These are phyloP conservation scores for Caenorhabditis sp. DNA, from an alignment of 2,888 invertebrate genomes.

Conservation along the genomic window DNA sequence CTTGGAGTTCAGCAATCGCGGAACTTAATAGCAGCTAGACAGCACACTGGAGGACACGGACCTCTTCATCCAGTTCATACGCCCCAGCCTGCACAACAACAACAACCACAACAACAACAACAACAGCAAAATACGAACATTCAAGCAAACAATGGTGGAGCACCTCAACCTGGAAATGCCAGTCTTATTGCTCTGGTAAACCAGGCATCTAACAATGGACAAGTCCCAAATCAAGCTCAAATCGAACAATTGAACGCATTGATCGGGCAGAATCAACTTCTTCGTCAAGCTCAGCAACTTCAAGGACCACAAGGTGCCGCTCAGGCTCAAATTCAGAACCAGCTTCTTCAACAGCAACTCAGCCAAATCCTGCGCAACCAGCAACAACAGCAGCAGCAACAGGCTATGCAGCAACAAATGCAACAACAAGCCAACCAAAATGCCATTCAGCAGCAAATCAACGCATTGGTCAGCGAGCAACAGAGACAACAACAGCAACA, in stretches of 20 bases:
- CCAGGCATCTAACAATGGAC: conserved; percentile 4
- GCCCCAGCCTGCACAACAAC: no score
- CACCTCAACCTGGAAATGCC: conserved; percentile 14
- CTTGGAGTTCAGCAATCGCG: conserved; percentile 80
- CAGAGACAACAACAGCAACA: conserved; percentile 46
- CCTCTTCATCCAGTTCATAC: conserved; percentile 24
- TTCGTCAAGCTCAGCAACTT: conserved; percentile 57
- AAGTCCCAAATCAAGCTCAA: conserved; percentile 26
- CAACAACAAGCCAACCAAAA: conserved; percentile 47
- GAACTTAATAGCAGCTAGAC: conserved; percentile 63
- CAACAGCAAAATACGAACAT: neutral
- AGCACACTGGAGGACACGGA: neutral
- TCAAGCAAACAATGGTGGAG: conserved; percentile 9
- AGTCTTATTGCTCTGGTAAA: conserved; percentile 40
- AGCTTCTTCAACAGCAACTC: conserved; percentile 43
- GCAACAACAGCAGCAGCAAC: conserved; percentile 55
- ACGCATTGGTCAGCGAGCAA: conserved; percentile 32
- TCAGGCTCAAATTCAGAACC: conserved; percentile 35
- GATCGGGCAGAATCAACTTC: conserved; percentile 46
- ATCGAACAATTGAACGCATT: conserved; percentile 51
- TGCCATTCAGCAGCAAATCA: conserved; percentile 50
- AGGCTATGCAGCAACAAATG: conserved; percentile 49
- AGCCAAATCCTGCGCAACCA: conserved; percentile 28
- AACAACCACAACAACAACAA: conserved; percentile 35
- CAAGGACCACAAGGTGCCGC: conserved; percentile 48